Percentiles rank a stretch among this genome's conserved stretches.
Evolutionary conservation across 2,113 vertebrate species (phyloP).

Genomic region (Myiopsitta monachus): DNA sequence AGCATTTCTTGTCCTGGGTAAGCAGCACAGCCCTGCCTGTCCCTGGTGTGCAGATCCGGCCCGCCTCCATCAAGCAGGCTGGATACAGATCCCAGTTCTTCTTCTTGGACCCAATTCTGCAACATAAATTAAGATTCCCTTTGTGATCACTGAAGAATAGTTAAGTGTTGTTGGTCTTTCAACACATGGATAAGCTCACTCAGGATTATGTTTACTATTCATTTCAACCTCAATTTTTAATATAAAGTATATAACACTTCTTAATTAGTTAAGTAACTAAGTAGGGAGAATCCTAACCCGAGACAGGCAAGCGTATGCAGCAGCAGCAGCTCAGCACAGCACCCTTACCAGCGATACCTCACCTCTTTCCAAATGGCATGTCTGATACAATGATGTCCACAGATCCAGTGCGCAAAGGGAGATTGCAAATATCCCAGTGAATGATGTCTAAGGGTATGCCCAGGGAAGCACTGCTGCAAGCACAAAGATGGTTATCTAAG

Average conservation of each 20-base stretch:
- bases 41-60: slow-evolving; percentile 86
- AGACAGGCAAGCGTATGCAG: fast-evolving
- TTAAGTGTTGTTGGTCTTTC: background rate
- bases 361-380: slow-evolving; percentile 99
- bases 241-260: fast-evolving
- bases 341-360: background rate
- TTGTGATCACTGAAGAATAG: background rate
- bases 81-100: slow-evolving; percentile 98
- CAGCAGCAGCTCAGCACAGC: fast-evolving
- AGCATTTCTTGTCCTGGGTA: slow-evolving; percentile 97
- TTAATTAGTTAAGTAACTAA: fast-evolving
- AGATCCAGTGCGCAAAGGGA: slow-evolving; percentile 87
- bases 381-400: slow-evolving; percentile 92
- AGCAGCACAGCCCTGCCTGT: slow-evolving; percentile 90
- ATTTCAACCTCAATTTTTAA: background rate
- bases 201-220: background rate
- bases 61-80: slow-evolving; percentile 90
- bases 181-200: fast-evolving
- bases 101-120: slow-evolving; percentile 93
- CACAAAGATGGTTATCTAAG: background rate
- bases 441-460: slow-evolving; percentile 86
- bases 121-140: background rate
- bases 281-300: background rate
- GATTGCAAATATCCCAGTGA: slow-evolving; percentile 89
- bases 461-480: slow-evolving; percentile 67